A percentile compares a stretch with the other conserved stretches of the same genome.
Conservation (phyloP, 2,113 vertebrate genomes). For the Atrichornis clamosus region DNA sequence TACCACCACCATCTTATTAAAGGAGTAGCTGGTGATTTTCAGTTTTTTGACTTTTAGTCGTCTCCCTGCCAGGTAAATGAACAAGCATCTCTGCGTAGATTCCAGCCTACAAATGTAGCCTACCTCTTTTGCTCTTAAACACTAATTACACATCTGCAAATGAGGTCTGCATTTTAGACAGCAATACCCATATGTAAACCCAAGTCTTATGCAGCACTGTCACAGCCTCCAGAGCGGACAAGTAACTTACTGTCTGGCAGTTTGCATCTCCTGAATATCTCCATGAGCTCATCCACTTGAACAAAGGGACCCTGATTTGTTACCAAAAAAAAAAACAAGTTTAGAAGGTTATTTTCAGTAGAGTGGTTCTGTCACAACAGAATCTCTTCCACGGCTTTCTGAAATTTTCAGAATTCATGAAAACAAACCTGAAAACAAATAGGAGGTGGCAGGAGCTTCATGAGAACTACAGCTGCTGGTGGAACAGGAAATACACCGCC, state of each 20-base stretch:
- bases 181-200: background rate
- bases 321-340: background rate
- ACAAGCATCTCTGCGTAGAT: background rate
- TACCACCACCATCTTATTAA: background rate
- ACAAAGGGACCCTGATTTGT: constrained; percentile 92
- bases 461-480: constrained; percentile 91
- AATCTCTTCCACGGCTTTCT: background rate
- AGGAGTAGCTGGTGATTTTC: background rate
- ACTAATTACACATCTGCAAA: background rate
- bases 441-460: constrained; percentile 97
- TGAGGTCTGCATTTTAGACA: background rate
- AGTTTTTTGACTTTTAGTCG: background rate
- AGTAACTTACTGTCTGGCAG: constrained; percentile 92
- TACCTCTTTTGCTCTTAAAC: background rate
- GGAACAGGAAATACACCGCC: constrained; percentile 97
- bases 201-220: background rate
- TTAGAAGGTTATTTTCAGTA: background rate
- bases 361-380: background rate
- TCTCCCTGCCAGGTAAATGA: background rate
- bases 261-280: constrained; percentile 93
- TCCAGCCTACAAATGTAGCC: background rate
- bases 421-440: constrained; percentile 90
- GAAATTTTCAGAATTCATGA: background rate
- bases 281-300: constrained; percentile 97
- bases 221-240: background rate